Conservation (phyloP, 2,113 vertebrate species). For the Chaenogobius annularis region DNA sequence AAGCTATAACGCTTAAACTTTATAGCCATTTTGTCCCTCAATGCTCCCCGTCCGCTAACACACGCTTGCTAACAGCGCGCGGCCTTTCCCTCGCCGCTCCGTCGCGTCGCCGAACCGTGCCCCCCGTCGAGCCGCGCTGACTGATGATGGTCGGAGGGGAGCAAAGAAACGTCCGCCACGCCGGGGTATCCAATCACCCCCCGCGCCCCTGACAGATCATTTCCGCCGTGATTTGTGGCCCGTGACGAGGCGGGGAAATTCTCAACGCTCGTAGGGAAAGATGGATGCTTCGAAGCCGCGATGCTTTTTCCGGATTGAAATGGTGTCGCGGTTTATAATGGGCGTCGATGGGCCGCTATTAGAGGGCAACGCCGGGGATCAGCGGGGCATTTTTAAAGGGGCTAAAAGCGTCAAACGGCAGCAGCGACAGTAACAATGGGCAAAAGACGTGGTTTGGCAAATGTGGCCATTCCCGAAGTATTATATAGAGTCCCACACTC, state of each 20-base stretch:
- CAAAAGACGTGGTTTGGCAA: not conserved
- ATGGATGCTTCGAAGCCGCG: slow-evolving; percentile 42
- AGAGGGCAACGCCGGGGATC: slow-evolving; percentile 41
- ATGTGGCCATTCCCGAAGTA: not conserved
- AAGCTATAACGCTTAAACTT: slow-evolving; percentile 35
- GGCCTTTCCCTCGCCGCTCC: slow-evolving; percentile 26
- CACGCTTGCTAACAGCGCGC: not conserved
- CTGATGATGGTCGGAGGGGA: slow-evolving; percentile 52
- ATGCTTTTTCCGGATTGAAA: slow-evolving; percentile 27
- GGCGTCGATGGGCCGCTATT: slow-evolving; percentile 50
- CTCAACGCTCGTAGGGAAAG: slow-evolving; percentile 40
- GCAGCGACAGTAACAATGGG: not conserved
- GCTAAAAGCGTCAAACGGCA: not conserved
- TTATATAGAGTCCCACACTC: too few relatives aligned
- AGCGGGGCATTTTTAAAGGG: slow-evolving; percentile 11
- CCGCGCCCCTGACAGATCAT: slow-evolving; percentile 60
- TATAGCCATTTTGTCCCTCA: slow-evolving; percentile 21
- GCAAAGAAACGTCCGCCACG: slow-evolving; percentile 39
- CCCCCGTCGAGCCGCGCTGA: slow-evolving; percentile 58
- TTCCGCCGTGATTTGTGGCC: slow-evolving; percentile 72
- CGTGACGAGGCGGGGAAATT: slow-evolving; percentile 59
- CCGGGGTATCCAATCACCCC: not conserved
- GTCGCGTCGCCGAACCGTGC: slow-evolving; percentile 57
- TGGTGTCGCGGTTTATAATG: slow-evolving; percentile 46
- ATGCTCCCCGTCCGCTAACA: not conserved